Base-by-base conservation (phyloP, 1,140 invertebrate genomes). In the Semibalanus balanoides region DNA sequence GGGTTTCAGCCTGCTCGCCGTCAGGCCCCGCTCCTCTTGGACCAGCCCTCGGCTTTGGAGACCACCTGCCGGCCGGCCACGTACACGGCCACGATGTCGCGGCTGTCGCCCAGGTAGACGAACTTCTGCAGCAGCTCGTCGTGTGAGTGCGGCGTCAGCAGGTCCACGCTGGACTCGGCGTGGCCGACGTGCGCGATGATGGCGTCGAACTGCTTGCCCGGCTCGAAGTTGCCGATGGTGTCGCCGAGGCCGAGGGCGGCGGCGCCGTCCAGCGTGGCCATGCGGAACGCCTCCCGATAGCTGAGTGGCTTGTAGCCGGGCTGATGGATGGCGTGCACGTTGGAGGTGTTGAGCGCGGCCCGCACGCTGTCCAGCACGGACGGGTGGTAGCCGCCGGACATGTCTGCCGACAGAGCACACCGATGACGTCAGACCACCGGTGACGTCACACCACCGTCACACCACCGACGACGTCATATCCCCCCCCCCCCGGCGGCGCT, bases 141-240 rank as follows among this genome's bases (percentile, higher is more conserved):
- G 0, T 88, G 80, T 22, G 82, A 84, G 75, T 81, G 79, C 78
- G 85, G 85, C 31, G 82, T 79, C 75, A 81, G 79, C 22, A 79
- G 71, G 31, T 84, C 79, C 70, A 83, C 79, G 79, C 84, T 83
- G 64, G 78, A 76, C 29, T 81, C 81, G 17, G 81, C 75, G 30
- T 82, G 81, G 0, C 80, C 77, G 74, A 87, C 86, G 78, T 87
- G 81, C 78, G 88, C 85, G 3, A 90, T 70, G 28, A 96, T 82
- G 9, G 93, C 93, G 85, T 96, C 94, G 81, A 96, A 95, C 76
- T 93, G 87, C 83, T 95, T 95, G 43, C 91, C 92, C 9, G 88
- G 81, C 80, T 87, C 83, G 81, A 96, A 93, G 83, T 90, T 94
- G 28, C 94, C 94, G 72, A 92, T 88, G 81, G 88, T 84, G 70